A percentile compares a stretch with the other conserved stretches of the same genome.
phyloP scores from a whole-genome alignment of 1,140 invertebrate species.

The Tetramorium parvispinum region DNA sequence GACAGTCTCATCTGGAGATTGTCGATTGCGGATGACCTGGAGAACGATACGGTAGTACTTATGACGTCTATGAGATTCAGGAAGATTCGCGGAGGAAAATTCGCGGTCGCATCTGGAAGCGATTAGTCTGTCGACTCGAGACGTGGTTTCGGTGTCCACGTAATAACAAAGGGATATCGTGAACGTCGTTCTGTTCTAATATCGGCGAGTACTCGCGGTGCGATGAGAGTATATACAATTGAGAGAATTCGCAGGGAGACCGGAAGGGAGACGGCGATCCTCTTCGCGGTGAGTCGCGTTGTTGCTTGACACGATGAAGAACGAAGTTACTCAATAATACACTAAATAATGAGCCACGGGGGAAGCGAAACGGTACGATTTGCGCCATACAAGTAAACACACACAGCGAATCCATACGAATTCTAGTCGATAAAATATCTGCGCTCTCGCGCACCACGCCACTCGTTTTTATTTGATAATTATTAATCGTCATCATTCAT shows the following conservation, averaged over 20 bases:
- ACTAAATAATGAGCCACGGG: slow-evolving; percentile 26
- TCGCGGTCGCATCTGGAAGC: background rate
- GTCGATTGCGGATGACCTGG: background rate
- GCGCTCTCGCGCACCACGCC: slow-evolving; percentile 76
- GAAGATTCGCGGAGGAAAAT: background rate
- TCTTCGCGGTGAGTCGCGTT: slow-evolving; percentile 57
- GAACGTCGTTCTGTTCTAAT: slow-evolving; percentile 26
- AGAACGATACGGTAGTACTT: slow-evolving; percentile 2
- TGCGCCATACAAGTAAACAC: slow-evolving; percentile 76
- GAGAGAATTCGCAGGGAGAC: slow-evolving; percentile 49
- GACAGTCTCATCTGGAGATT: background rate
- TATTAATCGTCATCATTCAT: slow-evolving; percentile 75
- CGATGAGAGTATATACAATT: slow-evolving; percentile 31
- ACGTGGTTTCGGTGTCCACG: background rate
- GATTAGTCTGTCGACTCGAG: slow-evolving; percentile 20
- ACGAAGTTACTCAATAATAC: slow-evolving; percentile 53
- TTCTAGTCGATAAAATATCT: slow-evolving; percentile 86
- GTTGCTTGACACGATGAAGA: slow-evolving; percentile 49
- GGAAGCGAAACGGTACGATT: slow-evolving; percentile 76
- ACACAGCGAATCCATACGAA: slow-evolving; percentile 80
- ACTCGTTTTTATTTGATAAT: slow-evolving; percentile 74
- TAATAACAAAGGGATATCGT: background rate
- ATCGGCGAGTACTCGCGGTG: slow-evolving; percentile 29
- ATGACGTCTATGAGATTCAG: background rate
- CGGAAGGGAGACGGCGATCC: slow-evolving; percentile 18